These are phyloP conservation scores for Dasypolia templi DNA, from an alignment of 2,888 invertebrate genomes.

Conservation along the genomic window DNA sequence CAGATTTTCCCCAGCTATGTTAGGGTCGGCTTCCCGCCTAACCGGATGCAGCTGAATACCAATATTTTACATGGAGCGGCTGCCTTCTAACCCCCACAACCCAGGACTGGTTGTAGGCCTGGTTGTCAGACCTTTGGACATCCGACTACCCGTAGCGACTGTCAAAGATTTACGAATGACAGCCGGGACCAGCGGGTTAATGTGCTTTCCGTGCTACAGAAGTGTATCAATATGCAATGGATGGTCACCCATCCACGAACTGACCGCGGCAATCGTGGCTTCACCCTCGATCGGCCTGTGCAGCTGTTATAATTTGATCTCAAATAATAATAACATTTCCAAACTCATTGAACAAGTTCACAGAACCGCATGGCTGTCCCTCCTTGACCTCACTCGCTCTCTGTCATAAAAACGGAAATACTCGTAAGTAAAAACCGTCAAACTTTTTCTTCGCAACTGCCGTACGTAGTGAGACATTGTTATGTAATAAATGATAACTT, in stretches of 20 bases:
- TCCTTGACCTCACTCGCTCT: slow-evolving; percentile 58
- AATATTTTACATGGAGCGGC: no score
- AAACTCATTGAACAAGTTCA: slow-evolving; percentile 36
- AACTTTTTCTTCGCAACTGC: slow-evolving; percentile 29
- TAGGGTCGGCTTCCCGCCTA: no score
- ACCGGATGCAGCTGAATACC: no score
- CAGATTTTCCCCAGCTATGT: no score
- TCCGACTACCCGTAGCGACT: background rate
- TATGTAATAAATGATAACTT: slow-evolving; percentile 16
- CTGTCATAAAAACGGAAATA: slow-evolving; percentile 63
- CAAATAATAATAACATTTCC: slow-evolving; percentile 9
- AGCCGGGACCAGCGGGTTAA: background rate
- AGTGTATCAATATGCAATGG: no score
- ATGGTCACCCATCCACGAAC: background rate
- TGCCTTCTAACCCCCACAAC: no score
- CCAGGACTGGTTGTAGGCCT: background rate
- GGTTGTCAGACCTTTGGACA: background rate
- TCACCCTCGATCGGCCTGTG: background rate
- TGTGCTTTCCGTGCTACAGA: background rate
- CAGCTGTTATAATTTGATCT: background rate
- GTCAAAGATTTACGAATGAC: background rate
- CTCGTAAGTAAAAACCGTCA: slow-evolving; percentile 35
- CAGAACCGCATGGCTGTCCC: slow-evolving; percentile 49
- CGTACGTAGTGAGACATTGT: slow-evolving; percentile 9
- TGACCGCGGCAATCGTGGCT: background rate